A percentile compares a stretch with the other conserved stretches of the same genome.
Evolutionary conservation across 2,113 vertebrate species (phyloP).

Genomic region (Daphoenositta chrysoptera): DNA sequence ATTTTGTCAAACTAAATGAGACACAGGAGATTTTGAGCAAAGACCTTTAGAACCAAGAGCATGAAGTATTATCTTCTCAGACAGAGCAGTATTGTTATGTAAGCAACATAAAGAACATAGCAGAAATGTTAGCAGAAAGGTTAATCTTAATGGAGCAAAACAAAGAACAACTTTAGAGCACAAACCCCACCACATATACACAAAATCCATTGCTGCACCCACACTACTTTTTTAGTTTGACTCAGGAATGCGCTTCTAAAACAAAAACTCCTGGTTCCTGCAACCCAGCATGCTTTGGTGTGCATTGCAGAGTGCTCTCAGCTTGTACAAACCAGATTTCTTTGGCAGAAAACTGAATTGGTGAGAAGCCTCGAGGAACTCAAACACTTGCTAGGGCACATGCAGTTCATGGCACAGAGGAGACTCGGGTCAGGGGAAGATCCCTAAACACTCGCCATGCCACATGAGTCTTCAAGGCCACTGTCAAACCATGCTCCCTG

Average conservation of each 20-base stretch:
- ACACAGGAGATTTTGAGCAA: neutral
- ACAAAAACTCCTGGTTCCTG: neutral
- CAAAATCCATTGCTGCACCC: neutral
- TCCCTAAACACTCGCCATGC: neutral
- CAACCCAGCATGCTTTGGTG: neutral
- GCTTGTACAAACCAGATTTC: neutral
- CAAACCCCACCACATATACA: neutral
- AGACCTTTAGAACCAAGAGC: neutral
- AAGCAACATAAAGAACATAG: neutral
- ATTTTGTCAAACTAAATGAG: conserved; percentile 6
- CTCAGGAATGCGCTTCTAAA: neutral
- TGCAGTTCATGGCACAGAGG: neutral
- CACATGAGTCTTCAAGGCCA: neutral
- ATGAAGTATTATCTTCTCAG: neutral
- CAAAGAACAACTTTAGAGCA: neutral
- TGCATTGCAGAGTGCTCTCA: neutral
- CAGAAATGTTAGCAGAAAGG: neutral
- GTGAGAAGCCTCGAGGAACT: neutral
- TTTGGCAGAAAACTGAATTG: neutral
- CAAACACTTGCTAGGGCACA: neutral
- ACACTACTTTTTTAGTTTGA: neutral
- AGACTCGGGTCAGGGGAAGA: neutral
- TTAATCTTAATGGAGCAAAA: neutral
- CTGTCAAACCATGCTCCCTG: neutral
- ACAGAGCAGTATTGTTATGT: neutral